Conservation (phyloP, 2,888 invertebrate genomes). For the Eilema griseolum region DNA sequence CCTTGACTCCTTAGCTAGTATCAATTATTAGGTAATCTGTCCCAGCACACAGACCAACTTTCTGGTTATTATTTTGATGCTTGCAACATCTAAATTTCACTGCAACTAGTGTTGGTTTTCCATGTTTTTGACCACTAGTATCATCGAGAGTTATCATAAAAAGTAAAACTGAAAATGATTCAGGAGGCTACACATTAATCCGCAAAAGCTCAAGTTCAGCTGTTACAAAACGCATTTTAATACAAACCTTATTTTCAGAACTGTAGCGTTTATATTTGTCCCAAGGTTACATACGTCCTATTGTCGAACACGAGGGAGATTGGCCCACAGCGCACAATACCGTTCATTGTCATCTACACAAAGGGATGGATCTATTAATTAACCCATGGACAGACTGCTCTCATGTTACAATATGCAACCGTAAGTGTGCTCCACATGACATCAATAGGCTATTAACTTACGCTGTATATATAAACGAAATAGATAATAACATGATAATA, state of each 20-base stretch:
- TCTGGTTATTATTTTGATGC: neutral
- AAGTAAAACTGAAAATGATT: neutral
- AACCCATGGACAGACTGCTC: slow-evolving; percentile 64
- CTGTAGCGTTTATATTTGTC: slow-evolving; percentile 29
- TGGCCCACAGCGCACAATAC: slow-evolving; percentile 65
- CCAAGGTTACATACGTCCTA: slow-evolving; percentile 42
- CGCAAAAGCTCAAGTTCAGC: neutral
- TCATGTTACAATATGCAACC: slow-evolving; percentile 49
- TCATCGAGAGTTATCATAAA: neutral
- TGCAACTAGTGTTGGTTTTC: too few species aligned
- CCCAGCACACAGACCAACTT: neutral
- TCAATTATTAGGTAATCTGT: too few species aligned
- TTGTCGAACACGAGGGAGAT: slow-evolving; percentile 52
- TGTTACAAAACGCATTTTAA: neutral
- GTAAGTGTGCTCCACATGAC: slow-evolving; percentile 28
- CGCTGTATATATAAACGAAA: neutral
- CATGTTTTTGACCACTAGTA: too few species aligned
- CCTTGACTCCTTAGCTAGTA: too few species aligned
- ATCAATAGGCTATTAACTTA: neutral
- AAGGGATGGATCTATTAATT: slow-evolving; percentile 71
- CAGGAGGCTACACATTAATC: neutral
- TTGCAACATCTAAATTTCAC: too few species aligned
- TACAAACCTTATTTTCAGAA: neutral
- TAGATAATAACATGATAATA: neutral
- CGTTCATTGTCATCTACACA: slow-evolving; percentile 64